These are phyloP conservation scores for Craniophora ligustri DNA, from an alignment of 2,888 invertebrate genomes.

Conservation along the genomic window DNA sequence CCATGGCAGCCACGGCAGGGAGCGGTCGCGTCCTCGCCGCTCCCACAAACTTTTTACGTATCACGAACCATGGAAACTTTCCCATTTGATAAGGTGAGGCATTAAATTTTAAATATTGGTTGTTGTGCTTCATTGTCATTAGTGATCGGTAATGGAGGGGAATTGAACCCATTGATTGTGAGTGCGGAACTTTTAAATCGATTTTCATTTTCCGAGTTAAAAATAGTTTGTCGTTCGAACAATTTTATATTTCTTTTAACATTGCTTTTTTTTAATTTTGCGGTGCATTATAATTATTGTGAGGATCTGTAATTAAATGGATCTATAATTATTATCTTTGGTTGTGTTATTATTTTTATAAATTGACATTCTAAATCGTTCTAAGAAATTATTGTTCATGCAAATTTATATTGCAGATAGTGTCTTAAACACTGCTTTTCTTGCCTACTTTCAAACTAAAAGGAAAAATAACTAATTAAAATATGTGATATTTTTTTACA, in stretches of 20 bases:
- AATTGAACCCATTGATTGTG: constrained; percentile 15
- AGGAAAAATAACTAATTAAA: too few species aligned
- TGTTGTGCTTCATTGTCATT: constrained; percentile 26
- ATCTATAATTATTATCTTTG: too few species aligned
- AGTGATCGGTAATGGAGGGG: constrained; percentile 15
- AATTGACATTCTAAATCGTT: too few species aligned
- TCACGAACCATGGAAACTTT: constrained; percentile 68
- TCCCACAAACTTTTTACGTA: constrained; percentile 81
- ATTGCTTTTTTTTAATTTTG: too few species aligned
- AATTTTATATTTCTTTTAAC: constrained; percentile 9
- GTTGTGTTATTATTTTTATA: too few species aligned
- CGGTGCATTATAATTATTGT: too few species aligned
- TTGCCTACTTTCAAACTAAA: too few species aligned
- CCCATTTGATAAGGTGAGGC: constrained; percentile 68
- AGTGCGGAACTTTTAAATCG: constrained; percentile 47
- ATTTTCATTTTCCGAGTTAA: constrained; percentile 49
- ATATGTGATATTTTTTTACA: too few species aligned
- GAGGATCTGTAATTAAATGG: too few species aligned
- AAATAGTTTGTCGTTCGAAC: constrained; percentile 43
- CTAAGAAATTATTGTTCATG: too few species aligned
- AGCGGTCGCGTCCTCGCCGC: constrained; percentile 51
- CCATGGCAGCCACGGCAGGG: constrained; percentile 39
- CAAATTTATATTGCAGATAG: too few species aligned
- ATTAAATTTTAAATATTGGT: constrained; percentile 30
- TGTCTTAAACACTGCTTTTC: too few species aligned